Base-by-base conservation (phyloP, 2,797 vertebrate genomes). In the Malurus splendens region DNA sequence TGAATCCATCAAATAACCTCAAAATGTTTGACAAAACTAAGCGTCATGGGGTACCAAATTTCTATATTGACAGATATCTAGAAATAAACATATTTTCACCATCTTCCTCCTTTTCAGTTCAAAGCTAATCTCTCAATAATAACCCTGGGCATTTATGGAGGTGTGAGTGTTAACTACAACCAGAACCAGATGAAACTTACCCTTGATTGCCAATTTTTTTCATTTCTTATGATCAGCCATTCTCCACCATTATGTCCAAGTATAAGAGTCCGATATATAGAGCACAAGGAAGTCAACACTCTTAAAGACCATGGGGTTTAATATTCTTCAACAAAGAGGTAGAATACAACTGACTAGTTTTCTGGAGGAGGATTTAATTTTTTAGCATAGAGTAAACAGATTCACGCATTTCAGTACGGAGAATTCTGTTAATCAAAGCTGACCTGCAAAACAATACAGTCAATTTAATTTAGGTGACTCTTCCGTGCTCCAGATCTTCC, bases 231-330 rank as follows among this genome's bases (percentile, higher is more conserved):
- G 3, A 47, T 32, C 30, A 62, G 4, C 52, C 23, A 77, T 89
- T 74, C 7, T 50, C 61, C 6, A 10, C 5, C 42, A 3, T 27
- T 50, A 27, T 25, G 15, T 27, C 20, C 7, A 73, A 38, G 3
- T 24, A 1, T 27, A 57, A 61, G 6, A 75, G 3, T 8, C 24
- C 1, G 1, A 9, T 33, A 28, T 0, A 28, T 0, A 57, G 15
- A 73, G 7, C 13, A 60, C 9, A 51, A 33, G 7, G 20, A 64
- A 19, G 11, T 25, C 11, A 78, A 24, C 15, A 14, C 2, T 6
- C 27, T n/a, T 44, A 30, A 74, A 33, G 15, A 12, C 36, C 52
- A 10, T 8, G 4, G 1, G 6, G 23, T 24, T 82, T 60, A 20
- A 44, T 45, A 50, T 20, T 47, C 18, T 80, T 77, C 32, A 83